Percentiles rank a stretch among this genome's conserved stretches.
phyloP scores from a whole-genome alignment of 1,140 invertebrate genomes.

The Hormaphis cornu region DNA sequence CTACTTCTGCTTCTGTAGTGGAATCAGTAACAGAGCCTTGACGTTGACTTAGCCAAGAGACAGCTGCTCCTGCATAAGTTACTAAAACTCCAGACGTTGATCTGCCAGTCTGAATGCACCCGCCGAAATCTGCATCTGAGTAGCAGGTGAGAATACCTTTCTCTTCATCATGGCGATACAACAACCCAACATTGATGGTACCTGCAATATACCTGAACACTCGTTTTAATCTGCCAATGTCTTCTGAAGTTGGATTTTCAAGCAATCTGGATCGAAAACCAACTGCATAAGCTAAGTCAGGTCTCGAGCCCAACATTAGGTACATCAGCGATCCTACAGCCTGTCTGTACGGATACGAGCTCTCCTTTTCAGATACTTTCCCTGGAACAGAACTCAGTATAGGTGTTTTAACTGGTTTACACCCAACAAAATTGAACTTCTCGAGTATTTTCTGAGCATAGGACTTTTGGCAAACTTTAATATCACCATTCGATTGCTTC shows the following conservation, averaged over 20 bases:
- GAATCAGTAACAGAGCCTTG: conserved; percentile 38
- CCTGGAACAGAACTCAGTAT: conserved; percentile 36
- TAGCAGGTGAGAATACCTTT: conserved; percentile 6
- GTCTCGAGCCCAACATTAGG: conserved; percentile 42
- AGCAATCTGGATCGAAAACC: conserved; percentile 36
- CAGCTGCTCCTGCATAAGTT: conserved; percentile 31
- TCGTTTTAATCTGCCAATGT: conserved; percentile 40
- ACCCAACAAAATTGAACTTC: conserved; percentile 40
- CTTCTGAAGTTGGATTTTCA: conserved; percentile 40
- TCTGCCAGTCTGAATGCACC: conserved; percentile 38
- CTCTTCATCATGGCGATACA: conserved; percentile 35
- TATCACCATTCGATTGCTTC: conserved; percentile 3
- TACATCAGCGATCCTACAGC: conserved; percentile 42
- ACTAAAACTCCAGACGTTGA: conserved; percentile 37
- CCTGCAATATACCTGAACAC: conserved; percentile 40
- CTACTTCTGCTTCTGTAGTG: conserved; percentile 45
- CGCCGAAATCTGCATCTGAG: conserved; percentile 41
- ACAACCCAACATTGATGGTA: conserved; percentile 38
- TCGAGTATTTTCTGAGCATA: conserved; percentile 41
- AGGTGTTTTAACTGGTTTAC: conserved; percentile 41
- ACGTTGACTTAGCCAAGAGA: conserved; percentile 40
- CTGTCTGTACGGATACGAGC: conserved; percentile 41
- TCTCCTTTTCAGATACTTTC: conserved; percentile 35
- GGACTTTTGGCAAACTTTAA: conserved; percentile 39
- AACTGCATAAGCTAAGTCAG: conserved; percentile 38